Evolutionary conservation across 2,797 vertebrate species (phyloP).

Genomic region (Tragopan temminckii): DNA sequence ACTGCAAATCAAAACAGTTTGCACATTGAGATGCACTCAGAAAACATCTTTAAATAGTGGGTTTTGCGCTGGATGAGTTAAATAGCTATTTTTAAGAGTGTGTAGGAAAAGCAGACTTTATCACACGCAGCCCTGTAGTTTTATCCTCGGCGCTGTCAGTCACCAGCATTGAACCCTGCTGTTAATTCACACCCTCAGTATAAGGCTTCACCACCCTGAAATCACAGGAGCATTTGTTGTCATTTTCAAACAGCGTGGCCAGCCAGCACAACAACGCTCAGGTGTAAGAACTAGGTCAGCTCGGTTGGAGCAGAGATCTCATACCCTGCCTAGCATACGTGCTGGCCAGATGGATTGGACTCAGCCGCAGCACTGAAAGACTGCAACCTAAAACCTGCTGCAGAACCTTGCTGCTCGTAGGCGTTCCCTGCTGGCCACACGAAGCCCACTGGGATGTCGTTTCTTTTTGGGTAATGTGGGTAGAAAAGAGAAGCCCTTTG

Average conservation of each 20-base stretch:
- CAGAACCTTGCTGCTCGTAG: background rate
- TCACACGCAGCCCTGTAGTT: background rate
- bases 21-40: background rate
- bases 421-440: background rate
- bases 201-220: background rate
- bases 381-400: background rate
- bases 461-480: background rate
- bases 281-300: background rate
- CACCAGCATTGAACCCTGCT: background rate
- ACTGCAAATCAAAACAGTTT: background rate
- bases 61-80: background rate
- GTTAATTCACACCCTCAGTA: fast-evolving
- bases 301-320: background rate
- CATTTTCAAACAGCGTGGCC: fast-evolving
- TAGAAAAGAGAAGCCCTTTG: background rate
- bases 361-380: background rate
- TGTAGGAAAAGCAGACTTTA: background rate
- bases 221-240: background rate
- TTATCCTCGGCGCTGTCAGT: background rate
- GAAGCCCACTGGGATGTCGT: fast-evolving
- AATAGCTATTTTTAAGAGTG: background rate
- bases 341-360: background rate
- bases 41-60: background rate
- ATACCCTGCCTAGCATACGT: fast-evolving
- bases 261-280: background rate